phyloP scores from a whole-genome alignment of 2,888 invertebrate genomes.

The Amblyjoppa fuscipennis region DNA sequence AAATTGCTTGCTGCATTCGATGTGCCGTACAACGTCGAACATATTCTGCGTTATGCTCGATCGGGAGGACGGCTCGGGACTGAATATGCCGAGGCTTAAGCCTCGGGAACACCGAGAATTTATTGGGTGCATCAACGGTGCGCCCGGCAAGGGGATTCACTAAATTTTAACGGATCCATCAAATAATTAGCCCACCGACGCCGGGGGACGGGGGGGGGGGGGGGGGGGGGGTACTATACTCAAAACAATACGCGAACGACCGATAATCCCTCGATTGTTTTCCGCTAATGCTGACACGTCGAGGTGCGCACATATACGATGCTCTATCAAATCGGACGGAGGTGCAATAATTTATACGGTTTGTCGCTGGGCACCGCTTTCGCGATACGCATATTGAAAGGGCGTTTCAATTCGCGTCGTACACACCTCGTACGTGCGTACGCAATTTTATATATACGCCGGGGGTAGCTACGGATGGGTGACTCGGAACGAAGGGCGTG shows the following conservation, averaged over 20 bases:
- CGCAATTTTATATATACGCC: conserved; percentile 29
- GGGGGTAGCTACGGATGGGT: conserved; percentile 42
- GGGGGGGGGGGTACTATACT: background rate
- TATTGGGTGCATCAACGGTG: background rate
- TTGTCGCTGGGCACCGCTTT: conserved; percentile 14
- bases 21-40: background rate
- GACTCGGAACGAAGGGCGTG: conserved; percentile 57
- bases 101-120: conserved; percentile 1
- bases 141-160: background rate
- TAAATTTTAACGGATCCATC: conserved; percentile 30
- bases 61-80: background rate
- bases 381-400: conserved; percentile 46
- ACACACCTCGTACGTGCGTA: conserved; percentile 24
- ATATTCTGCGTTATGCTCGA: background rate
- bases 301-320: conserved; percentile 33
- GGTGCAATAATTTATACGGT: conserved; percentile 69
- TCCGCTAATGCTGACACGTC: conserved; percentile 66
- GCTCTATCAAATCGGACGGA: conserved; percentile 68
- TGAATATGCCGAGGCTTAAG: conserved; percentile 2
- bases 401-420: conserved; percentile 31
- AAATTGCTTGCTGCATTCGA: conserved; percentile 1
- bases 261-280: conserved; percentile 72
- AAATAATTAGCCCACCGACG: conserved; percentile 45
- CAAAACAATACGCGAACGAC: conserved; percentile 47
- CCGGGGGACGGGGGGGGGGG: background rate